Base-by-base conservation (phyloP, 2,888 invertebrate genomes). In the Incurvaria masculella region DNA sequence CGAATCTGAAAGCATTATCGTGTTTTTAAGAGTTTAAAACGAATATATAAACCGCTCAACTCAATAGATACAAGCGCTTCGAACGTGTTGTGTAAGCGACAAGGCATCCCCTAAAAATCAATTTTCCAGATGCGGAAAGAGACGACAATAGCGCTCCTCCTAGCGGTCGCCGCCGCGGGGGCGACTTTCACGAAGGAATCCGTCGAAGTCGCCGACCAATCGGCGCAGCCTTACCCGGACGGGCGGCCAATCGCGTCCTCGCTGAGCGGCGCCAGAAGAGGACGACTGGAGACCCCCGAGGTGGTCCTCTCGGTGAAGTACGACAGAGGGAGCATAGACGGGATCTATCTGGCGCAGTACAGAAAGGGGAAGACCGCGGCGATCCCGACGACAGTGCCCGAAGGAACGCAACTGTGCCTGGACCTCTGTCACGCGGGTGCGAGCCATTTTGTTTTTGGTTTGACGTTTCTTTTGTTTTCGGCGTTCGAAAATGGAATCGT, bases 401-500 rank as follows among this genome's bases (percentile, higher is more conserved):
- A 66, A 4, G 56, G 69, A 52, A 63, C 57, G 54, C 64, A 61
- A 47, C 57, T 74, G 54, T 79, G 79, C 57, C 58, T 69, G 62
- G 78, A 79, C 71, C 65, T 79, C 54, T 79, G 79, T 49, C 69
- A 72, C 65, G 72, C 78, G 67, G 79, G 79, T 78, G 42, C 47
- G 53, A 47, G 10, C 19, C 23, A 14, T 52, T 47, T 56, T 52
- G 52, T 56, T 44, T 50, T 44, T 44, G 44, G 46, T 48, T 42
- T 47, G n/a, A n/a, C n/a, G n/a, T n/a, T n/a, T n/a, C n/a, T n/a
- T n/a, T n/a, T n/a, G n/a, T n/a, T n/a, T n/a, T n/a, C n/a, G n/a
- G n/a, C n/a, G n/a, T n/a, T n/a, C n/a, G n/a, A n/a, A n/a, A n/a
- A n/a, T n/a, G n/a, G n/a, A n/a, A n/a, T n/a, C n/a, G n/a, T n/a